Base-by-base conservation (phyloP, 2,888 invertebrate genomes). In the Oscheius myriophilus region DNA sequence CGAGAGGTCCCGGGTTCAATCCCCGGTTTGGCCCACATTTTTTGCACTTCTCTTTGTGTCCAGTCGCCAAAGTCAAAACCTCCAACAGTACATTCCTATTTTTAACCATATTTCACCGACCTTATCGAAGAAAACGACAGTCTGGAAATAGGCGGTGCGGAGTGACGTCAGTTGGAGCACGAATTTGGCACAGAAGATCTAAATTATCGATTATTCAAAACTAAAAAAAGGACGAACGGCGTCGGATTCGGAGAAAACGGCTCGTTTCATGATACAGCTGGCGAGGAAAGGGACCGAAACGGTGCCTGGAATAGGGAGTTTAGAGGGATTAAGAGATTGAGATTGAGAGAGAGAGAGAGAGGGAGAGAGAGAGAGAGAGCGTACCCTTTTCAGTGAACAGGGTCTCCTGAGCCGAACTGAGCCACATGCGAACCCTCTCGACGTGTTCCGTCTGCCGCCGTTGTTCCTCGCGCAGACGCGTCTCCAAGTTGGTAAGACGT, bases 391-490 rank as follows among this genome's bases (percentile, higher is more conserved):
- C 61, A 11, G 25, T 16, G n/a, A 61, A 61, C 1, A 61, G 39
- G 16, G 46, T 49, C 39, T 61, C 46, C 46, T 61, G 61, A 12
- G 46, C 23, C 23, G 26, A n/a, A 21, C 26, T 26, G 9, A 82
- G 58, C 71, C 78, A 76, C 39, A 67, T 53, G 14, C 68, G 61
- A 57, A 97, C 94, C 86, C 94, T 92, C 66, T 93, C 91, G 39
- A 95, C 95, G 89, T 99, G 98, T 84, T 95, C 95, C 74, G 92
- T 91, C 87, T 98, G 98, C 54, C 93, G 93, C 73, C 92, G 92
- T 79, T 92, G 92, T 88, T 98, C 98, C 83, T 97, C 96, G 88
- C 67, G 91, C 14, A 99, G 88, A 87, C 96, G 96, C 64, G 95
- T 95, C 84, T 95, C 92, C 58, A 97, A 89, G 0, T 92, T 92